A percentile compares a stretch with the other conserved stretches of the same genome.
Evolutionary conservation across 2,113 vertebrate genomes (phyloP).

Genomic region (Podarcis raffonei): DNA sequence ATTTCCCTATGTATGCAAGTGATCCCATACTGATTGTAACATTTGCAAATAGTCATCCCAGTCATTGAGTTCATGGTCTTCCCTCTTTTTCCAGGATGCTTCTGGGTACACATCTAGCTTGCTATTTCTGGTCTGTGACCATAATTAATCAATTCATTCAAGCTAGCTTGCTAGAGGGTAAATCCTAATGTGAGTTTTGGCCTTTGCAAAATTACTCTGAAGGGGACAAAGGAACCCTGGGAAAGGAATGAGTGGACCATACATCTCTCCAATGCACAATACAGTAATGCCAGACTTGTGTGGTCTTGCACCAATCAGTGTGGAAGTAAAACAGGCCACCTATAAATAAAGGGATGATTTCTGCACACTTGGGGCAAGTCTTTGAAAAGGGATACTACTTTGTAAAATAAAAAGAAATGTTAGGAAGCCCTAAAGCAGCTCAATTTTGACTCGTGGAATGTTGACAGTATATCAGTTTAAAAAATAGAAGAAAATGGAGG

Average conservation of each 20-base stretch:
- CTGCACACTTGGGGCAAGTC: neutral
- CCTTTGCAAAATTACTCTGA: neutral
- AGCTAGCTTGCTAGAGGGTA: neutral
- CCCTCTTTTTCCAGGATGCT: neutral
- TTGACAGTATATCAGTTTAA: neutral
- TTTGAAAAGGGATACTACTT: neutral
- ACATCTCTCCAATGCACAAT: neutral
- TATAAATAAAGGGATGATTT: neutral
- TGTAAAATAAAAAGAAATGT: neutral
- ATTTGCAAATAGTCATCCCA: neutral
- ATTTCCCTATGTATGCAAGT: neutral
- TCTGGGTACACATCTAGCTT: neutral
- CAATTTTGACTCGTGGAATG: neutral
- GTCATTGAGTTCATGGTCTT: neutral
- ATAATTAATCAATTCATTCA: too few relatives aligned
- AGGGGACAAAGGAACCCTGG: neutral
- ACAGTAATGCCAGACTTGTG: neutral
- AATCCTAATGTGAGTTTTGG: neutral
- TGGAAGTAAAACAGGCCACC: neutral
- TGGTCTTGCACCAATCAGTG: neutral
- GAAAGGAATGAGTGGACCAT: neutral
- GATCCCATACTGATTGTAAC: neutral
- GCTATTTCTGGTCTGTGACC: too few relatives aligned
- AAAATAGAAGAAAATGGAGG: neutral
- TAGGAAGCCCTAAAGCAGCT: too few relatives aligned